Conservation (phyloP, 2,797 vertebrate genomes). For the Schizopygopsis pylzovi region DNA sequence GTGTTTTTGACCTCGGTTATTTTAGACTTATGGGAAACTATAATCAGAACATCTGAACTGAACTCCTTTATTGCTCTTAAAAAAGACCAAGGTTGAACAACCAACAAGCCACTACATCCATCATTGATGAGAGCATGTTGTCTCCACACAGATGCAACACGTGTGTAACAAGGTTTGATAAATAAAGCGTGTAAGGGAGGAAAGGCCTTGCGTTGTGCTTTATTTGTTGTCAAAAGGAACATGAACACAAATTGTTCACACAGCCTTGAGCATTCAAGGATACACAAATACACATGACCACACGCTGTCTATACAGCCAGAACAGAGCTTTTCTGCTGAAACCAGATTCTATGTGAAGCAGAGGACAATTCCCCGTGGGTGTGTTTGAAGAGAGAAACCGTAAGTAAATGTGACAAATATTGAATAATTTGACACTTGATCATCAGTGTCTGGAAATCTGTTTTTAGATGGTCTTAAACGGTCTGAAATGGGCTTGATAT, state of each 20-base stretch:
- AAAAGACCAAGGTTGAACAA: constrained; percentile 8
- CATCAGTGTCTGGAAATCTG: background rate
- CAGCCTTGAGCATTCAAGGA: constrained; percentile 73
- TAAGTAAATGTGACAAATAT: constrained; percentile 19
- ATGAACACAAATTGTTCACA: constrained; percentile 51
- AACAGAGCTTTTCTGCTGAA: constrained; percentile 1
- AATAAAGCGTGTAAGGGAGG: background rate
- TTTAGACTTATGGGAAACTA: background rate
- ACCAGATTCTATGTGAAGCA: background rate
- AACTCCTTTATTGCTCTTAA: background rate
- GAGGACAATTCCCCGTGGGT: background rate
- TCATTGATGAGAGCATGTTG: background rate
- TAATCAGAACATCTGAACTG: background rate
- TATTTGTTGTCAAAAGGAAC: constrained; percentile 44
- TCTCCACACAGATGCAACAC: constrained; percentile 12
- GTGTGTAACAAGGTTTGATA: constrained; percentile 32
- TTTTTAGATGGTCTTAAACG: background rate
- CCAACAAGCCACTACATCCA: background rate
- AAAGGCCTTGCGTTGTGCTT: constrained; percentile 33
- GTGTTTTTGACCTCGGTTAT: background rate
- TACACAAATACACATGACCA: constrained; percentile 63
- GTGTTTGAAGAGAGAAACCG: constrained; percentile 19
- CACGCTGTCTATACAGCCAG: constrained; percentile 27
- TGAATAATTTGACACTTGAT: constrained; percentile 3
- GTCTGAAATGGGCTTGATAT: constrained; percentile 2